Percentiles rank a stretch among this genome's conserved stretches.
Conservation (phyloP, 2,113 vertebrate species). For the Sinocyclocheilus rhinocerous region DNA sequence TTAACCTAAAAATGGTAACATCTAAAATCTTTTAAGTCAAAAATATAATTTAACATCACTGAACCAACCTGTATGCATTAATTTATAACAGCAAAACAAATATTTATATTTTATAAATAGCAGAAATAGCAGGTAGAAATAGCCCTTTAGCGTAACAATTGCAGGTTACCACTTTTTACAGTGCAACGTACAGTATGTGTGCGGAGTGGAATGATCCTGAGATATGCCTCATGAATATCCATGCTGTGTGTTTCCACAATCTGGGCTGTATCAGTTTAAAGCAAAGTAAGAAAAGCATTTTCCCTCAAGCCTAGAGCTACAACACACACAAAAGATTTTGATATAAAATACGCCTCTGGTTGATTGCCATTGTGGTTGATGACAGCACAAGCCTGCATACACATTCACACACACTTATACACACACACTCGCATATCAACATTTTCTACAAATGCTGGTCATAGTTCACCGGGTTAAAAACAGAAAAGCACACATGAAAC, state of each 20-base stretch:
- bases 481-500: background rate
- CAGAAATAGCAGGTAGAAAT: background rate
- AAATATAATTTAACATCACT: too few relatives aligned
- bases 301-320: background rate
- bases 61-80: too few relatives aligned
- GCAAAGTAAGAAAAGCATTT: background rate
- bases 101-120: too few relatives aligned
- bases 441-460: background rate
- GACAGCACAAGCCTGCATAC: constrained; percentile 52
- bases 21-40: too few relatives aligned
- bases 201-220: background rate
- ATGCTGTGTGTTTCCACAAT: background rate
- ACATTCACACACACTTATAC: constrained; percentile 19
- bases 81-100: too few relatives aligned
- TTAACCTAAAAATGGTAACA: too few relatives aligned
- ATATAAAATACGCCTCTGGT: constrained; percentile 23
- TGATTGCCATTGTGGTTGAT: constrained; percentile 34
- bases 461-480: background rate
- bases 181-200: background rate
- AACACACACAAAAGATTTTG: constrained; percentile 18
- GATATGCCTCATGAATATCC: background rate
- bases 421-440: background rate
- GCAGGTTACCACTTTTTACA: background rate
- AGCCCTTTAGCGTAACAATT: background rate
- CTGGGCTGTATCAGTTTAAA: background rate